These are phyloP conservation scores for Agriopis leucophaearia DNA, from an alignment of 2,888 invertebrate species.

Conservation along the genomic window DNA sequence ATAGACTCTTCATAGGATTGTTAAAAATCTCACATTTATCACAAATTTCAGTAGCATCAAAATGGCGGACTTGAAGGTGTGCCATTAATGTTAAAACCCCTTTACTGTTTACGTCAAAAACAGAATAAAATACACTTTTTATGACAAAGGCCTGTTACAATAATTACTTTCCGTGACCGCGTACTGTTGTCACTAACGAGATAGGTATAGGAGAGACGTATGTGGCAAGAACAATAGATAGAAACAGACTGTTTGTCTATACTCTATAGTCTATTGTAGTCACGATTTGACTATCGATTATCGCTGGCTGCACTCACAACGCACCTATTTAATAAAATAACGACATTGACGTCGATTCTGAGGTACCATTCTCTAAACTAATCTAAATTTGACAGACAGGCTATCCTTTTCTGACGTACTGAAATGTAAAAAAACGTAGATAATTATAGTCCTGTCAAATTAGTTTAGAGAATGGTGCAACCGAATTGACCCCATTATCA, in stretches of 20 bases:
- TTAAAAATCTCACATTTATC: too few relatives aligned
- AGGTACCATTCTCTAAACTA: neutral
- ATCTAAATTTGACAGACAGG: too few relatives aligned
- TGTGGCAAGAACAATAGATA: constrained; percentile 31
- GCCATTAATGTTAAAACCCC: too few relatives aligned
- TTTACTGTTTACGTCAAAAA: neutral
- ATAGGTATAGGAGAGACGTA: constrained; percentile 18
- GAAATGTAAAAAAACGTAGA: too few relatives aligned
- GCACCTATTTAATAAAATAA: neutral
- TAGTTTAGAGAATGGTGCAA: too few relatives aligned
- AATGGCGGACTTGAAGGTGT: too few relatives aligned
- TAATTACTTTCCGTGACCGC: constrained; percentile 12
- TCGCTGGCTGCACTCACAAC: neutral
- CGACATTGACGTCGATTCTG: too few relatives aligned
- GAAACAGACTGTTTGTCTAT: constrained; percentile 22
- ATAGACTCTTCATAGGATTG: too few relatives aligned
- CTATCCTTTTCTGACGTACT: too few relatives aligned
- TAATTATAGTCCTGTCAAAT: too few relatives aligned
- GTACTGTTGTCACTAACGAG: constrained; percentile 14
- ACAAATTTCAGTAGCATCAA: too few relatives aligned
- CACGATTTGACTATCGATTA: neutral
- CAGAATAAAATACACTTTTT: neutral
- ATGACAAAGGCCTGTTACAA: neutral
- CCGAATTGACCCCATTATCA: too few relatives aligned
- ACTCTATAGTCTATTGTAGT: constrained; percentile 4